Evolutionary conservation across 2,888 invertebrate genomes (phyloP).

Genomic region (Anoncus sp.): DNA sequence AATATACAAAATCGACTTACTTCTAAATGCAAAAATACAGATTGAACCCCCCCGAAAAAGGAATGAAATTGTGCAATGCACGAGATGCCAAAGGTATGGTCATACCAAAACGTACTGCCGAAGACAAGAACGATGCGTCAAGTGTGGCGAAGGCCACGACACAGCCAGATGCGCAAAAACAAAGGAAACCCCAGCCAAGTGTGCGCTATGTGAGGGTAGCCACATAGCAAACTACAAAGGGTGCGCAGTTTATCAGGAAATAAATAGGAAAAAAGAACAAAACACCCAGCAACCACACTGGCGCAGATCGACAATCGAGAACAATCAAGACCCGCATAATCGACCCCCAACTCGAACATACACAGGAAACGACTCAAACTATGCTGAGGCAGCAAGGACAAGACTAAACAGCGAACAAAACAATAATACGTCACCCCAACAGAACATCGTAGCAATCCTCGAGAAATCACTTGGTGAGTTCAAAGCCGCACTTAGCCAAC

Average conservation of each 20-base stretch:
- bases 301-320: neutral
- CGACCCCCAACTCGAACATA: neutral
- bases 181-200: slow-evolving; percentile 19
- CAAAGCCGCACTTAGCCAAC: neutral
- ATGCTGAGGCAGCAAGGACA: neutral
- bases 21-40: slow-evolving; percentile 70
- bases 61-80: slow-evolving; percentile 78
- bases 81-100: slow-evolving; percentile 83
- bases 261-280: neutral
- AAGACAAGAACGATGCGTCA: slow-evolving; percentile 81
- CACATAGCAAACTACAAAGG: slow-evolving; percentile 23
- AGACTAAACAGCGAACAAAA: slow-evolving; percentile 1
- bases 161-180: slow-evolving; percentile 65
- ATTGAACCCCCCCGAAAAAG: slow-evolving; percentile 82
- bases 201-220: slow-evolving; percentile 3
- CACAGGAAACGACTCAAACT: neutral
- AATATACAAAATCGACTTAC: slow-evolving; percentile 56
- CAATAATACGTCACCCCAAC: neutral
- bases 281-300: slow-evolving; percentile 16
- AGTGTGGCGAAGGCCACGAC: slow-evolving; percentile 82
- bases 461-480: slow-evolving; percentile 4
- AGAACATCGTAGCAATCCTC: neutral
- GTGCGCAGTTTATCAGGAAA: slow-evolving; percentile 12
- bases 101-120: slow-evolving; percentile 83
- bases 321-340: too few species aligned